Base-by-base conservation (phyloP, 37 sponge, comb jelly and placozoan genomes). In the Chondrosia reniformis region DNA sequence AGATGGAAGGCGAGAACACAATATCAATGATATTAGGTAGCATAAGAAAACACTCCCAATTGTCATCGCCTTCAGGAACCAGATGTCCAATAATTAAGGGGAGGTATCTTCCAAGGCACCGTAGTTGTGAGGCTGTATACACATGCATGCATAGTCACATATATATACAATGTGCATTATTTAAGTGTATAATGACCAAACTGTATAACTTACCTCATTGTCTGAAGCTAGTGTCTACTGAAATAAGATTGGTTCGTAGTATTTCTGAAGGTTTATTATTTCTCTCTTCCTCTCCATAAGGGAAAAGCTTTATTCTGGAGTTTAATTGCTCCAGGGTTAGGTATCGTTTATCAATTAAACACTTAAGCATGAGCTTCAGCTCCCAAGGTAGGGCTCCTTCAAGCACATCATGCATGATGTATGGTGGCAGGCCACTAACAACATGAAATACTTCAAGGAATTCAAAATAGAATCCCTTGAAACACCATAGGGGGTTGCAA, bases 341-440 rank as follows among this genome's bases (percentile, higher is more conserved):
- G n/a, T 57, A 27, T 22, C 63, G 82, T 37, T 74, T 22, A 10
- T 80, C 74, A 8, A 24, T n/a, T 15, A 33, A 67, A 7, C 36
- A 0, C 13, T 62, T 30, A 2, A 86, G 39, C 33, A 76, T 17
- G 17, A 54, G 73, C 54, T 80, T 86, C 28, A 80, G 55, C n/a
- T 67, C 81, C n/a, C 55, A 75, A 19, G 38, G 34, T 1, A 81
- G 27, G 30, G 67, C 62, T 5, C 90, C 90, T 46, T 86, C 87
- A 33, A 90, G 63, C 15, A 90, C 24, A 64, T 90, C 91, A 43
- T 90, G 91, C 86, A 90, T 85, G 1, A 90, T 56, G 55, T 86
- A 87, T 42, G 84, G 84, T 21, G 72, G 79, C 12, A 91, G 55
- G 25, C 87, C 91, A 41, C 76, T 66, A 5, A 67, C 74, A 3